Evolutionary conservation across 2,113 vertebrate species (phyloP), one percentile per base, ranked within the genome.

Genomic region (Mobula birostris): DNA sequence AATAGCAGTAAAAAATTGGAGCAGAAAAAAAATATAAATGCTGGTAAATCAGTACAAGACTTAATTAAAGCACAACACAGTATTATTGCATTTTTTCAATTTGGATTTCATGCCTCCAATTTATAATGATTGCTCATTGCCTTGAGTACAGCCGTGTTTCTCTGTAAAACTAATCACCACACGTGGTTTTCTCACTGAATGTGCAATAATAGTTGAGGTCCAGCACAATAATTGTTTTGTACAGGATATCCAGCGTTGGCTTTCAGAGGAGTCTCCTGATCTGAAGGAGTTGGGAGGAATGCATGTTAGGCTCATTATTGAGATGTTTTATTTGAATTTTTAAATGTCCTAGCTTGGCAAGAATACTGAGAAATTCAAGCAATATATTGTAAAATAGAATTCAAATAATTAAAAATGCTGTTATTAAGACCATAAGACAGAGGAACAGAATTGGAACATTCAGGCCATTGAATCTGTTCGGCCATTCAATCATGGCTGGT

Each of bases 251-350:
- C 32, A 66, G 85, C 29, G 6, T 90, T 90, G 85, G 85, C 85
- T 90, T 90, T 90, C 29, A 90, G n/a, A 32, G 61, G 29, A 68
- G n/a, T 90, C 85, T 90, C 61, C 85, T 90, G 85, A 66, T 90
- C 85, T 90, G 85, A 68, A 66, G 85, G 85, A 66, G 29, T 90
- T 90, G 61, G 14, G 12, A 90, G 48, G n/a, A 90, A 66, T 66
- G 85, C 61, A 66, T 66, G 66, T 66, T 14, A 66, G 61, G n/a
- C 29, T 32, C 15, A n/a, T 88, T 17, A 32, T 29, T 90, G n/a
- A 5, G 17, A 90, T 66, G 27, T 61, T 24, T 12, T 17, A 17
- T 90, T 87, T 19, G 32, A 66, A 90, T 90, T 68, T 66, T 29
- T 66, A 63, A 66, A 8, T 90, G 61, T 66, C 63, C 17, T 66